Evolutionary conservation across 2,113 vertebrate genomes (phyloP), one percentile per base, ranked within the genome.

Genomic region (Uropsilus gracilis): DNA sequence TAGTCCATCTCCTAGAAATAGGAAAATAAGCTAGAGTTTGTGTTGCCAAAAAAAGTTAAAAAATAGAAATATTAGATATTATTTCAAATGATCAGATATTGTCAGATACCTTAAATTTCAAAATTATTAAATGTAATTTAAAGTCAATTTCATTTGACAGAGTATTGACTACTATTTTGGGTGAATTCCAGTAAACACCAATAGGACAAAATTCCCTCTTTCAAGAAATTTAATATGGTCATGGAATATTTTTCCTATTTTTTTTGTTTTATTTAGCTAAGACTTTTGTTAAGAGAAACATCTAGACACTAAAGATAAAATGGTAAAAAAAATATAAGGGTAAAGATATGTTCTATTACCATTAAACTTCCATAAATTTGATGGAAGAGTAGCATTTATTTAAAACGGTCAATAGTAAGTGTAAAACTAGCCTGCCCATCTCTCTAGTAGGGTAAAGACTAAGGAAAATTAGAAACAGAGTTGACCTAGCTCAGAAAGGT

Each of bases 61-160:
- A 2, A 34, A 6, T 0, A 28, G 26, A 5, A 46, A 9, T 5
- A 73, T 11, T 14, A 53, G 26, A 37, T 20, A 30, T 17, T 0
- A 2, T 16, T 11, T 42, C 68, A 71, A 18, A 68, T 71, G 22
- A 2, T 48, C 48, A 50, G 44, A 16, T 16, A 48, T 91, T n/a
- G 55, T 64, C 20, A 81, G 46, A 59, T 42, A 73, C 17, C 32
- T 63, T 53, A 53, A 28, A 90, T 85, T 55, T 87, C 22, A 53
- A 87, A 87, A 30, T 50, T 26, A 68, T 32, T 55, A 57, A 42
- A 89, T 81, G 20, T 1, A 55, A 72, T 39, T 91, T 48, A 91
- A 89, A 81, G 53, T 50, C 59, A 72, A 80, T 42, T 89, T 78
- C 24, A 76, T 85, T 84, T n/a, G 90, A 61, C 2, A 66, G 11